Percentiles rank a stretch among this genome's conserved stretches.
phyloP scores from a whole-genome alignment of 2,113 vertebrate species.

The Empidonax alnorum region DNA sequence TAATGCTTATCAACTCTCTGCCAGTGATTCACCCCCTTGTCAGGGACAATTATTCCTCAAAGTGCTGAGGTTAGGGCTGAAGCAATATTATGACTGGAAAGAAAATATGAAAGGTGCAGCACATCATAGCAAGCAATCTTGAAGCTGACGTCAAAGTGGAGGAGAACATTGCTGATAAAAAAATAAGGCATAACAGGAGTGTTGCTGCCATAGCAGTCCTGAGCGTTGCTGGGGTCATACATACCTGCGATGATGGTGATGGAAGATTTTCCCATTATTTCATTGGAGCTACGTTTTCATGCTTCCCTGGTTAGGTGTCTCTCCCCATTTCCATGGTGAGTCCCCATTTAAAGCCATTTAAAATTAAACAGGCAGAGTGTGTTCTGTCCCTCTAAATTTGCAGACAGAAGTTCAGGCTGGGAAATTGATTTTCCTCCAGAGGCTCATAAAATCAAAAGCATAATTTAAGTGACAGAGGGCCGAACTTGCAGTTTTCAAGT shows the following conservation, averaged over 20 bases:
- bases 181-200: not conserved
- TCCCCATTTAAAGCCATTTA: not conserved
- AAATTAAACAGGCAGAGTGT: not conserved
- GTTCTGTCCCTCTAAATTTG: not conserved
- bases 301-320: not conserved
- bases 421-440: not conserved
- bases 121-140: slow-evolving; percentile 68
- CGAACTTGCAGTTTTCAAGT: not conserved
- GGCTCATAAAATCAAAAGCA: not conserved
- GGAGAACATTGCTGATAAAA: slow-evolving; percentile 46
- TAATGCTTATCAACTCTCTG: slow-evolving; percentile 97
- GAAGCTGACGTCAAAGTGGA: slow-evolving; percentile 72
- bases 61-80: slow-evolving; percentile 85
- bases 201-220: not conserved
- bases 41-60: slow-evolving; percentile 95
- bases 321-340: not conserved
- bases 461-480: not conserved
- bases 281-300: not conserved
- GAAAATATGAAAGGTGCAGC: slow-evolving; percentile 75
- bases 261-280: not conserved
- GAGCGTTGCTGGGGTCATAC: slow-evolving; percentile 19
- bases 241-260: not conserved
- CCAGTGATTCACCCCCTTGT: slow-evolving; percentile 97
- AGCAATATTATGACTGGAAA: slow-evolving; percentile 81
- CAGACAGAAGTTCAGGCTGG: not conserved